A percentile compares a stretch with the other conserved stretches of the same genome.
phyloP scores from a whole-genome alignment of 2,888 invertebrate genomes.

The Rutpela maculata region DNA sequence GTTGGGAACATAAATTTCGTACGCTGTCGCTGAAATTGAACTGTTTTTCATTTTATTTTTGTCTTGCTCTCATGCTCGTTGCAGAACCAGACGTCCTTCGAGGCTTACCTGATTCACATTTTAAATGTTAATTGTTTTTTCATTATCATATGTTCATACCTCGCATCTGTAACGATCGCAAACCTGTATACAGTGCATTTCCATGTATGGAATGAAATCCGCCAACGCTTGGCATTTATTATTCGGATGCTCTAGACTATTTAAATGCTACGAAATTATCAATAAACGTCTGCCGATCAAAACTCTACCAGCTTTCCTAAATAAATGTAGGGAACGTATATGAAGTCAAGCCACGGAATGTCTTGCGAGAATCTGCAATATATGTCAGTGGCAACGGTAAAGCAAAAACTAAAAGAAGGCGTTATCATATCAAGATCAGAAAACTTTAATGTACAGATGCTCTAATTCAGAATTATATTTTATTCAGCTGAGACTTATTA shows the following conservation, averaged over 20 bases:
- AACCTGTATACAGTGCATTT: not conserved
- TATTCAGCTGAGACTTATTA: no score
- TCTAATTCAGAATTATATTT: no score
- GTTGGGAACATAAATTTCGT: not conserved
- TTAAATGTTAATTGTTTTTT: slow-evolving; percentile 2
- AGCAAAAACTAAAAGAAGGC: no score
- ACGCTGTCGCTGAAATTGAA: not conserved
- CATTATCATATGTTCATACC: not conserved
- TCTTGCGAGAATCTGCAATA: no score
- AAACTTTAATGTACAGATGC: no score
- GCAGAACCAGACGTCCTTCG: not conserved
- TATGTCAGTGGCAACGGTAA: no score
- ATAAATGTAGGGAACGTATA: no score
- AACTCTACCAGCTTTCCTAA: no score
- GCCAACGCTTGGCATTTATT: not conserved
- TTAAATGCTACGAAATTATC: not conserved
- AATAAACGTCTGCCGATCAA: no score
- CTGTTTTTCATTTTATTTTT: not conserved
- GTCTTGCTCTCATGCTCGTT: not conserved
- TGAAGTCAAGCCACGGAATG: no score
- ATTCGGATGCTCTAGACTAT: not conserved
- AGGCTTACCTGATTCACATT: not conserved
- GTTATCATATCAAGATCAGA: no score
- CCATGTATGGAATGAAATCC: not conserved
- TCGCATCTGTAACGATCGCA: not conserved